phyloP scores from a whole-genome alignment of 2,888 invertebrate genomes.

The Xestobium rufovillosum region DNA sequence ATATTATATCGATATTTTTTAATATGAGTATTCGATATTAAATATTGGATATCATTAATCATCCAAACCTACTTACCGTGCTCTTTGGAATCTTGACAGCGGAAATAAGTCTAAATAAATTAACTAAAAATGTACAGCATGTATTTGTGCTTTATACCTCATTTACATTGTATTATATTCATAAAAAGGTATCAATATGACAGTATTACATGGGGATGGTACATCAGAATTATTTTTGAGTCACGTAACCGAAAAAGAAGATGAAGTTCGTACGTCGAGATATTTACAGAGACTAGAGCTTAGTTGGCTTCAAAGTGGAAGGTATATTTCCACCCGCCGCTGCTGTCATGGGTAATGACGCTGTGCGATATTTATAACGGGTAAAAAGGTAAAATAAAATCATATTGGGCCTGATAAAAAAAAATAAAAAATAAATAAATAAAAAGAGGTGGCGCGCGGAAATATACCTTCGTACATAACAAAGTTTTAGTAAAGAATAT shows the following conservation, averaged over 20 bases:
- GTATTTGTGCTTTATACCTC: slow-evolving; percentile 21
- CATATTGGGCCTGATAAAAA: slow-evolving; percentile 2
- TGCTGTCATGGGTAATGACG: too few species aligned
- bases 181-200: slow-evolving; percentile 28
- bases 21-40: too few species aligned
- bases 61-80: too few species aligned
- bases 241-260: slow-evolving; percentile 22
- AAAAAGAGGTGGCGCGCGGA: slow-evolving; percentile 18
- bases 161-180: slow-evolving; percentile 22
- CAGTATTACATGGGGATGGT: slow-evolving; percentile 22
- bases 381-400: slow-evolving; percentile 5
- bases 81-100: too few species aligned
- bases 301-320: slow-evolving; percentile 30
- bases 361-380: too few species aligned
- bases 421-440: slow-evolving; percentile 13
- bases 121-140: too few species aligned
- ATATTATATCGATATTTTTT: too few species aligned
- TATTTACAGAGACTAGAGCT: slow-evolving; percentile 40
- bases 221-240: slow-evolving; percentile 20
- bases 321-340: slow-evolving; percentile 34
- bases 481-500: too few species aligned
- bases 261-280: slow-evolving; percentile 33
- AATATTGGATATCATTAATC: too few species aligned
- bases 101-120: too few species aligned
- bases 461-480: too few species aligned